Evolutionary conservation across 35 echinoderm and acorn worm species (phyloP).

Genomic region (Anneissia japonica): DNA sequence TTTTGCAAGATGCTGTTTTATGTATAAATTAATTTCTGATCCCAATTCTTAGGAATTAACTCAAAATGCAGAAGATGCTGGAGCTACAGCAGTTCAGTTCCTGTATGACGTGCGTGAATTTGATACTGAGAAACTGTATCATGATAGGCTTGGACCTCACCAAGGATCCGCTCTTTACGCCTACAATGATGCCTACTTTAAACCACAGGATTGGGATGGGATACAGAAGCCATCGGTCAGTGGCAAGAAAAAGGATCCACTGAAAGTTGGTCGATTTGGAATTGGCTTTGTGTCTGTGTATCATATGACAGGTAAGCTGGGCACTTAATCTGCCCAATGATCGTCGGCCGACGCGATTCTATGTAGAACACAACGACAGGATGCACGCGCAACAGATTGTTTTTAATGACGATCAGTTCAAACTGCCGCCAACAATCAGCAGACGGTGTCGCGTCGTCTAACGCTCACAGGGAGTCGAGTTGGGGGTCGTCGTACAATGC

Average conservation of each 20-base stretch:
- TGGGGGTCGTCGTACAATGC: too few species aligned
- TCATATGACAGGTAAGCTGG: slow-evolving; percentile 85
- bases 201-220: slow-evolving; percentile 44
- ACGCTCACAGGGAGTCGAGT: too few species aligned
- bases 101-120: slow-evolving; percentile 6
- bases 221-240: slow-evolving; percentile 57
- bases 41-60: slow-evolving; percentile 30
- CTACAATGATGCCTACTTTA: slow-evolving; percentile 65
- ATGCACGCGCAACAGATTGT: too few species aligned
- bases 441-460: too few species aligned
- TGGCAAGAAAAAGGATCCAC: slow-evolving; percentile 43
- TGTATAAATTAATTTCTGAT: too few species aligned
- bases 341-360: too few species aligned
- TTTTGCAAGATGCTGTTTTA: too few species aligned
- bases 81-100: slow-evolving; percentile 28
- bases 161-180: slow-evolving; percentile 62
- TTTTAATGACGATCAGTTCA: too few species aligned
- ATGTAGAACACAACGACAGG: too few species aligned
- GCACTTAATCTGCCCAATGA: too few species aligned
- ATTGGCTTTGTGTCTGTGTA: slow-evolving; percentile 73
- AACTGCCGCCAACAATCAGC: too few species aligned
- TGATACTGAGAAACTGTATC: background rate
- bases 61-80: slow-evolving; percentile 47
- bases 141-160: background rate
- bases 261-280: slow-evolving; percentile 69